These are phyloP conservation scores for Ommatoiulus sabulosus DNA, from an alignment of 2,888 invertebrate genomes.

Conservation along the genomic window DNA sequence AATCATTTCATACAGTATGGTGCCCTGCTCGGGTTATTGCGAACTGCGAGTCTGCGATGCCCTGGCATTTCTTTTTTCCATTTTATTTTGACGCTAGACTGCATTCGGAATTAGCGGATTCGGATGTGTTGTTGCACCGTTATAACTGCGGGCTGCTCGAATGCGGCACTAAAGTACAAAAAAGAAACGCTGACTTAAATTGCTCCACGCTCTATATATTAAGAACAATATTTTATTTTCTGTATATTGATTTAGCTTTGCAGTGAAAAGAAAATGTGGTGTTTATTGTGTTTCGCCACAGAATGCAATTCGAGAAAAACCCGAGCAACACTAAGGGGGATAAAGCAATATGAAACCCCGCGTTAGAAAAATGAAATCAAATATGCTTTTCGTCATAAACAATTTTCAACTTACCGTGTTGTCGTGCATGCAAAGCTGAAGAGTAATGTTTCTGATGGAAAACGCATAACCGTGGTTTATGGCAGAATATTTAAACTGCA, in stretches of 20 bases:
- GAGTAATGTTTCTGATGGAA: constrained; percentile 2
- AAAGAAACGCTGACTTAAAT: constrained; percentile 38
- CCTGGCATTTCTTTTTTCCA: neutral
- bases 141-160: constrained; percentile 36
- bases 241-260: constrained; percentile 41
- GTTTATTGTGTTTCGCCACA: constrained; percentile 46
- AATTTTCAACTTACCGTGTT: neutral
- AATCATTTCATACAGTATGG: neutral
- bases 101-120: constrained; percentile 36
- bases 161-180: constrained; percentile 18
- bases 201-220: constrained; percentile 45
- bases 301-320: constrained; percentile 37
- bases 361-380: neutral
- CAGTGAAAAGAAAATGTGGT: constrained; percentile 47
- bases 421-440: constrained; percentile 23
- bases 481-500: neutral
- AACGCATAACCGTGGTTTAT: neutral
- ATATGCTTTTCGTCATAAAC: constrained; percentile 35
- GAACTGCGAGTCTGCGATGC: constrained; percentile 4
- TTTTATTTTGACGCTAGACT: constrained; percentile 41
- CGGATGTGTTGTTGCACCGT: constrained; percentile 19
- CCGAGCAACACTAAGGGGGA: neutral
- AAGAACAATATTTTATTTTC: constrained; percentile 48
- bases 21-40: constrained; percentile 22
- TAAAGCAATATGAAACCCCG: neutral